A percentile compares a stretch with the other conserved stretches of the same genome.
These are phyloP conservation scores for Triplophysa siluroides DNA, from an alignment of 2,113 vertebrate species.

Conservation along the genomic window DNA sequence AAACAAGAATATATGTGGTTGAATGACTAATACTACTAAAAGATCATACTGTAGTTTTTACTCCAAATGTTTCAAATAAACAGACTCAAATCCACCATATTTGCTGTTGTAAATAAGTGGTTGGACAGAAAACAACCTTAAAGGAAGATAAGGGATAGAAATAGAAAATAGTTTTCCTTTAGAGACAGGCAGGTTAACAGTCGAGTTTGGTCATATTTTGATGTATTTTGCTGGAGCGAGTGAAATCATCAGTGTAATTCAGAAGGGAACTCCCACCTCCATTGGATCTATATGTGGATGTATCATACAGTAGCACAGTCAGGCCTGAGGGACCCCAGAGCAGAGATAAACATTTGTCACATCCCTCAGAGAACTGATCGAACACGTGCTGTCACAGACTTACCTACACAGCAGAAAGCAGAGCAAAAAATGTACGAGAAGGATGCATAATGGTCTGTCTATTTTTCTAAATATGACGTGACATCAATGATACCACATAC, in stretches of 20 bases:
- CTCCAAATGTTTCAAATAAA: background rate
- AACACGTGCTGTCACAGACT: slow-evolving; percentile 26
- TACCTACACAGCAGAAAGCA: slow-evolving; percentile 11
- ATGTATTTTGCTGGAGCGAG: slow-evolving; percentile 12
- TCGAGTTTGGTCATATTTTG: slow-evolving; percentile 29
- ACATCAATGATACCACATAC: background rate
- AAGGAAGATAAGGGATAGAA: slow-evolving; percentile 7
- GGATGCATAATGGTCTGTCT: background rate
- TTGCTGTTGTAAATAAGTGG: background rate
- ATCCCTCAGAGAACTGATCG: slow-evolving; percentile 4
- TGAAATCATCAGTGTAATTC: slow-evolving; percentile 9
- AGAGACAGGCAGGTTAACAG: slow-evolving; percentile 20
- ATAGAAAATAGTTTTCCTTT: background rate
- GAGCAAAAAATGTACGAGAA: background rate
- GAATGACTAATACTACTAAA: background rate
- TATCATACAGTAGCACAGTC: background rate
- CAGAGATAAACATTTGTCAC: slow-evolving; percentile 29
- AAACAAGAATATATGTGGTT: background rate
- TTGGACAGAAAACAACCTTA: slow-evolving; percentile 4
- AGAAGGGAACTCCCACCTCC: slow-evolving; percentile 14
- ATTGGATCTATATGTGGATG: slow-evolving; percentile 20
- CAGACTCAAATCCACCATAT: background rate
- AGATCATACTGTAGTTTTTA: background rate
- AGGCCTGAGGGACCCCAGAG: slow-evolving; percentile 28
- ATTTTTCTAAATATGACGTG: background rate